Base-by-base conservation (phyloP, 2,888 invertebrate genomes). In the Liodrosophila aerea region DNA sequence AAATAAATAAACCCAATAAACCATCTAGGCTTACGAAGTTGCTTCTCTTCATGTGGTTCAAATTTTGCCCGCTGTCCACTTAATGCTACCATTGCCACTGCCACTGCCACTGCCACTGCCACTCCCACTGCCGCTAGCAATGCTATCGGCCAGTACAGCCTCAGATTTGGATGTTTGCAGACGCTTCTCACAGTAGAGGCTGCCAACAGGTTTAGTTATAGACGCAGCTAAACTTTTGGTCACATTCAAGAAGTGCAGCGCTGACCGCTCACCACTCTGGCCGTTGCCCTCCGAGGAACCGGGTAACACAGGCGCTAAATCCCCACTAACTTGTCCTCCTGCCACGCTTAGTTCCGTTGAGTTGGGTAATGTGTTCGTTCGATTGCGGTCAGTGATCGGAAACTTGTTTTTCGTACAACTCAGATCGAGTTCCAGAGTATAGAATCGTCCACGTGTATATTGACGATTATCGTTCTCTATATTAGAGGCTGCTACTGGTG, bases 331-430 rank as follows among this genome's bases (percentile, higher is more conserved):
- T n/a, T n/a, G n/a, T n/a, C n/a, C n/a, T n/a, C n/a, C n/a, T n/a
- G n/a, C n/a, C n/a, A n/a, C n/a, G n/a, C n/a, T n/a, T n/a, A n/a
- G n/a, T n/a, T n/a, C n/a, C n/a, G n/a, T n/a, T n/a, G n/a, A 22
- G 2, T 22, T 68, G n/a, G 27, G 40, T 5, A 69, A 27, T 16
- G 68, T 57, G 7, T 62, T 49, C 30, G 71, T 47, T 18, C 73
- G 75, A 49, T 61, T 76, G 43, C 90, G 88, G 73, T 90, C 88
- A 58, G 89, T 91, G 68, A 92, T 92, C 68, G 92, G 92, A 89
- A 92, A 92, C 87, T 92, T 92, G 86, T 92, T 92, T 73, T 92
- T 92, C 70, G 91, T 91, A 87, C 92, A 92, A 63, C 92, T 92
- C 63, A 92, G 89, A 83, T 91, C 92, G 72, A 92, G 86, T 64